Base-by-base conservation (phyloP, 2,113 vertebrate genomes). In the Atrichornis clamosus region DNA sequence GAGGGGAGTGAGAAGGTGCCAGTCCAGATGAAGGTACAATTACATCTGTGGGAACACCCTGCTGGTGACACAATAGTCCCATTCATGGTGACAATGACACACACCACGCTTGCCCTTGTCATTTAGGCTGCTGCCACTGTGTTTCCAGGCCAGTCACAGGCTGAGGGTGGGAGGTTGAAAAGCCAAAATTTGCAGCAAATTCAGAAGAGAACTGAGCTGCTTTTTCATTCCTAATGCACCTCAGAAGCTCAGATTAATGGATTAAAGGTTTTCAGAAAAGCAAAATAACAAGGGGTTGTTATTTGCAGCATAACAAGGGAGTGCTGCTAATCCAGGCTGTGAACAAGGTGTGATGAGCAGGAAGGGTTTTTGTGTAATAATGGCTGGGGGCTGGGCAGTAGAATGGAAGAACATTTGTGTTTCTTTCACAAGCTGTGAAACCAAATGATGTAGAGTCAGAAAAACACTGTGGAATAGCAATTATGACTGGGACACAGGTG, bases 81-180 rank as follows among this genome's bases (percentile, higher is more conserved):
- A 10, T 13, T 56, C 16, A 0, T 8, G 41, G 41, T 56, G 77
- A 44, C 55, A 35, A 0, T 7, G 44, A 60, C 79, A 63, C 39
- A 9, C 11, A 15, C 0, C 0, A 22, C 0, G 0, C 23, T 37
- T 22, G 15, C 15, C 50, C 18, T 11, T 2, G 0, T 8, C n/a
- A 6, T 23, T 62, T 33, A 47, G 27, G 37, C 64, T 70, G n/a
- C 6, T 60, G 58, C 10, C 59, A 33, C 46, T 0, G 1, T 27
- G 28, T 26, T 73, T 30, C 32, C 24, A 37, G 50, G 9, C 21
- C 8, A 41, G 84, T 14, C 28, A 26, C 20, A n/a, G 18, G 32
- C 46, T 42, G 58, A 62, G 47, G 24, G 28, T 3, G n/a, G 64
- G 17, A 72, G 20, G 41, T 60, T 72, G 78, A 78, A 89, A 95